Evolutionary conservation across 2,888 invertebrate species (phyloP), one percentile per base, ranked within the genome.

Genomic region (Hoplodrina ambigua): DNA sequence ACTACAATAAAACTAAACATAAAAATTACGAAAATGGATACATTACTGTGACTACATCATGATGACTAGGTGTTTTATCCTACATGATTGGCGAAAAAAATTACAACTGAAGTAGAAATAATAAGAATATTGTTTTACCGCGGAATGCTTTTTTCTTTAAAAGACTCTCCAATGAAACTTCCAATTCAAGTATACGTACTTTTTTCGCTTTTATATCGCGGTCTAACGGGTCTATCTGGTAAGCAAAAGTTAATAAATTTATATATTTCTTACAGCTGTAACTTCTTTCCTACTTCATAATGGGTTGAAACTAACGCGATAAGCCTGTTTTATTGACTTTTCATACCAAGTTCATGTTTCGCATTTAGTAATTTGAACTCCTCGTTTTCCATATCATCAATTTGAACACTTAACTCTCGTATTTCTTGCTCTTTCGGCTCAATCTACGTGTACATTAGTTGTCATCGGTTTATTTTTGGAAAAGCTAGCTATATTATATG

Each of bases 381-480:
- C 90, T 99, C 98, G 65, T 97, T 97, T 88, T 98, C 98, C 98
- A 99, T 98, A 92, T 98, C 97, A 68, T 96, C 96, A 62, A 98
- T 98, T 92, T 98, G 98, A 82, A 97, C 97, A 81, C 97, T 97
- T 89, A 98, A 97, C 82, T 98, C 98, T 79, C 97, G 96, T 84
- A 99, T 98, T 88, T 97, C 97, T 70, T 96, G 96, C 89, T 98
- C 98, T 78, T 98, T 97, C 0, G 99, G 99, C 88, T 98, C 98
- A 85, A 99, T 98, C 94, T 98, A 97, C 62, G 72, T 66, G 55
- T 67, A 72, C 72, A 70, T 56, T 65, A 59, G 52, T 33, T 49
- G 25, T 58, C 53, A 72, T 55, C 11, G 30, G 20, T 69, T 61
- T 20, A 61, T 33, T 50, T 52, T 64, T 60, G 49, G 37, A 37